Conservation (phyloP, 2,888 invertebrate species). For the Hydraecia micacea region DNA sequence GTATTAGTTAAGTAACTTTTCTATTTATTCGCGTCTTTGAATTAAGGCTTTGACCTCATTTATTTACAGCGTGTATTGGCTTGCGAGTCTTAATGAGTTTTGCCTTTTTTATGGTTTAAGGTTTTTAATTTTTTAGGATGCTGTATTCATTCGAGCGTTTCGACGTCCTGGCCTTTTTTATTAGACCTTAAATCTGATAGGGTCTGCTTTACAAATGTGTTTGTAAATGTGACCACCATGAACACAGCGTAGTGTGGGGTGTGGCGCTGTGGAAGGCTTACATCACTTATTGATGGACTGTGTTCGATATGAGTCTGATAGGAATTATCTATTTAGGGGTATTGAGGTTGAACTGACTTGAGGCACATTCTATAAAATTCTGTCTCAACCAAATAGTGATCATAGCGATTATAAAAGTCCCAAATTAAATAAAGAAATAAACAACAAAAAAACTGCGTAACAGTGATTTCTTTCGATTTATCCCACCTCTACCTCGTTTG, state of each 20-base stretch:
- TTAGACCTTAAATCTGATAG: not conserved
- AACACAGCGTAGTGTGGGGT: too few relatives aligned
- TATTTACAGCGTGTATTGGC: not conserved
- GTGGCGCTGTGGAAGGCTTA: too few relatives aligned
- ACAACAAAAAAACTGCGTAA: not conserved
- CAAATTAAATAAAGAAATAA: too few relatives aligned
- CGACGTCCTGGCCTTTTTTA: not conserved
- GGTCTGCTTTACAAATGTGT: not conserved
- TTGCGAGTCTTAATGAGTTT: constrained; percentile 6
- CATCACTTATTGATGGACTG: too few relatives aligned
- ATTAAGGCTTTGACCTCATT: constrained; percentile 26
- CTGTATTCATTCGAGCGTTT: not conserved
- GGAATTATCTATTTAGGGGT: too few relatives aligned
- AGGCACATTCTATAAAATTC: too few relatives aligned
- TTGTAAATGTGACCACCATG: not conserved
- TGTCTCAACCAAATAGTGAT: too few relatives aligned
- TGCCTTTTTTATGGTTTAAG: not conserved
- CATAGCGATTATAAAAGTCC: too few relatives aligned
- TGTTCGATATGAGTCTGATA: too few relatives aligned
- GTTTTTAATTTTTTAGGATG: not conserved
- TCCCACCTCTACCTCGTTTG: too few relatives aligned
- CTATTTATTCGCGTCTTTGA: constrained; percentile 22
- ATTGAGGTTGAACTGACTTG: too few relatives aligned
- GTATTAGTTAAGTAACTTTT: constrained; percentile 32
- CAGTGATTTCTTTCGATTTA: not conserved